Evolutionary conservation across 2,888 invertebrate genomes (phyloP).

Genomic region (Oasisia sp.): DNA sequence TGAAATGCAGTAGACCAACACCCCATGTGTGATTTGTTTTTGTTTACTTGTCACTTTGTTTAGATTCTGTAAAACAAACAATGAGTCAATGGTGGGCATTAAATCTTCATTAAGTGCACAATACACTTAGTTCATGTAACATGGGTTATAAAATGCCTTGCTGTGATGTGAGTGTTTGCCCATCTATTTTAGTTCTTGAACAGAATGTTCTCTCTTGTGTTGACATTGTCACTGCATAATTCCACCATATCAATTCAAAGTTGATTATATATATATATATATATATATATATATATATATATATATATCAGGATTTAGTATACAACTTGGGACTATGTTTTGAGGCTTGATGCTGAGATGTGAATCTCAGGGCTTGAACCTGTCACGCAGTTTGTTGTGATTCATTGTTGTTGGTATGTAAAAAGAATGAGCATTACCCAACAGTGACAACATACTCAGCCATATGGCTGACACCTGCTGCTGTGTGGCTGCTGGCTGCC

Average conservation of each 20-base stretch:
- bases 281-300: neutral
- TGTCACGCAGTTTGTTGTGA: neutral
- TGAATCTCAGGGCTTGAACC: neutral
- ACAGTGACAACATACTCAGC: neutral
- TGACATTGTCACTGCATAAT: neutral
- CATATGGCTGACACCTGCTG: neutral
- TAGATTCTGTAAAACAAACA: neutral
- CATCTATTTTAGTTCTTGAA: neutral
- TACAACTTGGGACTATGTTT: neutral
- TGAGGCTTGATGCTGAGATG: neutral
- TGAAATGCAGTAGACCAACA: neutral
- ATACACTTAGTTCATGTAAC: neutral
- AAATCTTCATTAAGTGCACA: neutral
- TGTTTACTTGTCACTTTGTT: neutral
- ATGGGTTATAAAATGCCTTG: neutral
- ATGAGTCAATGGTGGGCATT: neutral
- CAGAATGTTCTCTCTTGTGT: neutral
- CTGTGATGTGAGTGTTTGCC: neutral
- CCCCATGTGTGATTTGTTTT: neutral
- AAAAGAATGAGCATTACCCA: too few relatives aligned
- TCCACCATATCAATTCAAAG: neutral
- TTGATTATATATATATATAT: neutral
- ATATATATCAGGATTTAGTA: neutral
- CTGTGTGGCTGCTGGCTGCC: neutral
- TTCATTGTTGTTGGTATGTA: neutral